Base-by-base conservation (phyloP, 1,140 invertebrate genomes). In the Lepidotrigona ventralis region DNA sequence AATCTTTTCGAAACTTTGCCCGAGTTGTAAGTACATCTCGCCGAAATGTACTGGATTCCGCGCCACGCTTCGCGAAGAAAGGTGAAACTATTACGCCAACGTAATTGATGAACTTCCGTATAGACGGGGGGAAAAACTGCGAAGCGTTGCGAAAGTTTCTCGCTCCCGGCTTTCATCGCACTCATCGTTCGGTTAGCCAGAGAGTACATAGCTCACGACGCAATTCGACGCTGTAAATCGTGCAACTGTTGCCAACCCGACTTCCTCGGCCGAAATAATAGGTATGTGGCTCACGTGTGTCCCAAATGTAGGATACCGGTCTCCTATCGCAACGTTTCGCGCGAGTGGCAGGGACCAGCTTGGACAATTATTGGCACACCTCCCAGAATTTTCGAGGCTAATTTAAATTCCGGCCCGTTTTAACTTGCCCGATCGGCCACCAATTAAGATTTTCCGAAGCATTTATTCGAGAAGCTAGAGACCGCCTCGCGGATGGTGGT, bases 251-350 rank as follows among this genome's bases (percentile, higher is more conserved):
- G 74, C 78, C 64, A 83, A 76, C 77, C 87, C 86, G 87, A 90
- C 87, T 92, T 89, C 90, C 89, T 87, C 84, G 83, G 85, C 83
- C 85, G 72, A 83, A 63, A 85, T 87, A 87, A 91, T 91, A 87
- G 78, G 86, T 90, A 91, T 90, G 88, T 88, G 79, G 81, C 88
- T 91, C 91, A 91, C 91, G 90, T 89, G 86, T 85, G 85, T 84
- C 75, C 84, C 83, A 85, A 85, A 88, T 90, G 84, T 82, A 83
- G 89, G 86, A 90, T 90, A 89, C 87, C 70, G 86, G 85, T 77
- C 81, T 86, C 81, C 83, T 86, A 88, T 86, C 85, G 83, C 85
- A 86, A 60, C 79, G 78, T 70, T 69, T 33, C 46, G 46, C 23
- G 69, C 68, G 21, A 53, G 63, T 54, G 54, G 72, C 21, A 77